These are phyloP conservation scores for Hemichromis elongatus DNA, from an alignment of 2,113 vertebrate species.

Conservation along the genomic window DNA sequence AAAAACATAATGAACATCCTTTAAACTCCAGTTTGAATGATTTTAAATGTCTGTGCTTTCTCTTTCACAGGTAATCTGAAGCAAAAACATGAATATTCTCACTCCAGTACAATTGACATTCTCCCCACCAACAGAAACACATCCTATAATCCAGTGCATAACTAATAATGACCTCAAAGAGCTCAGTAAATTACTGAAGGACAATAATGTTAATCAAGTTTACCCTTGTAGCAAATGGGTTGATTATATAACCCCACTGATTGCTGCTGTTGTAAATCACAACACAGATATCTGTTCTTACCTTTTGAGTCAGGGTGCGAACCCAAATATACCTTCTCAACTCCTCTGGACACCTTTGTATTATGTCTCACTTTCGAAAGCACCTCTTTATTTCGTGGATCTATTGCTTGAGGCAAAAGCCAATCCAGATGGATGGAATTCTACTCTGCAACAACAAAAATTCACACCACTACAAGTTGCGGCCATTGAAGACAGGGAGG, in stretches of 20 bases:
- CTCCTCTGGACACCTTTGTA: conserved; percentile 1
- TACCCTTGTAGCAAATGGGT: neutral
- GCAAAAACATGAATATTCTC: neutral
- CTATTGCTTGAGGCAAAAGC: conserved; percentile 40
- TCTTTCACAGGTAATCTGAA: neutral
- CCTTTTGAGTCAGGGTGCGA: neutral
- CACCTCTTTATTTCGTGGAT: neutral
- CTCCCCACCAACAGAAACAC: neutral
- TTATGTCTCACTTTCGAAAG: neutral
- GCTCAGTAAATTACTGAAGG: neutral
- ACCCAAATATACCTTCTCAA: conserved; percentile 14
- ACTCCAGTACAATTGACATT: rapidly evolving
- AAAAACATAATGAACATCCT: no score
- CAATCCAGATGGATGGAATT: neutral
- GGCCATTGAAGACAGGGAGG: rapidly evolving
- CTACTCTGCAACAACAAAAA: rapidly evolving
- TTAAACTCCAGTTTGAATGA: no score
- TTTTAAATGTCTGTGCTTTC: neutral
- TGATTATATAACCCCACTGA: conserved; percentile 45
- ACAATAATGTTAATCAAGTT: neutral
- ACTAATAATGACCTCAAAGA: neutral
- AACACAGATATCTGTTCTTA: conserved; percentile 19
- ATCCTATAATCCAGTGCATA: conserved; percentile 40
- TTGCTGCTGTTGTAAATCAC: conserved; percentile 35
- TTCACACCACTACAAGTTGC: rapidly evolving